Conservation (phyloP, 2,797 vertebrate species). For the Halcyon chelicuti region DNA sequence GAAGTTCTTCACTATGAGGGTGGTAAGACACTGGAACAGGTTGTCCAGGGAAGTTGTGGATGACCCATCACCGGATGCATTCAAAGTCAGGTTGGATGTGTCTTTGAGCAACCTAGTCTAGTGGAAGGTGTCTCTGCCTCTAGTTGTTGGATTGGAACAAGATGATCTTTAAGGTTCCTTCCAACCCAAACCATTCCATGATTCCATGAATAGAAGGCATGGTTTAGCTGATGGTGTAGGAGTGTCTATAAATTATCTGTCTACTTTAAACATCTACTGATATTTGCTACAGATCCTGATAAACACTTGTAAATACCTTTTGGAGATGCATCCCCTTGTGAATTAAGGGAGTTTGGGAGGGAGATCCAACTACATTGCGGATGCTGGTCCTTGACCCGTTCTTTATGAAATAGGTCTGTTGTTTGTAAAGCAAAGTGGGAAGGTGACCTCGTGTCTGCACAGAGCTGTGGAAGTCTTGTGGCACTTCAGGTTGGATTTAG, state of each 20-base stretch:
- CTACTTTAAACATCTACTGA: neutral
- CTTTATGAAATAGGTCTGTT: neutral
- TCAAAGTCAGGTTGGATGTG: neutral
- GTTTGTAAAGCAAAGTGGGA: neutral
- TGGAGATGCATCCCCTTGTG: neutral
- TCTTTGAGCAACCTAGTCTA: neutral
- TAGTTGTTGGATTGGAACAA: neutral
- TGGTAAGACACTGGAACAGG: no score
- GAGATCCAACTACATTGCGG: neutral
- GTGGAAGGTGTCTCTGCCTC: neutral
- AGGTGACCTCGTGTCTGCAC: neutral
- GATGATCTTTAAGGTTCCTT: neutral
- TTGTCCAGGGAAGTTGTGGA: neutral
- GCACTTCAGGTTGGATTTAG: neutral
- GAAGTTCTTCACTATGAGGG: neutral
- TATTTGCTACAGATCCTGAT: neutral
- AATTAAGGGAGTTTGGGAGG: neutral
- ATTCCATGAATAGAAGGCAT: neutral
- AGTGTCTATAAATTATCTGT: neutral
- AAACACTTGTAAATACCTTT: neutral
- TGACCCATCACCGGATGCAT: neutral
- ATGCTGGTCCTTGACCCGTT: rapidly evolving
- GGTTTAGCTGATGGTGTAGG: neutral
- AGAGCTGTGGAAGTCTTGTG: neutral
- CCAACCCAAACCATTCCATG: neutral